Percentiles rank a stretch among this genome's conserved stretches.
These are phyloP conservation scores for Musca vetustissima DNA, from an alignment of 1,140 invertebrate genomes.

Conservation along the genomic window DNA sequence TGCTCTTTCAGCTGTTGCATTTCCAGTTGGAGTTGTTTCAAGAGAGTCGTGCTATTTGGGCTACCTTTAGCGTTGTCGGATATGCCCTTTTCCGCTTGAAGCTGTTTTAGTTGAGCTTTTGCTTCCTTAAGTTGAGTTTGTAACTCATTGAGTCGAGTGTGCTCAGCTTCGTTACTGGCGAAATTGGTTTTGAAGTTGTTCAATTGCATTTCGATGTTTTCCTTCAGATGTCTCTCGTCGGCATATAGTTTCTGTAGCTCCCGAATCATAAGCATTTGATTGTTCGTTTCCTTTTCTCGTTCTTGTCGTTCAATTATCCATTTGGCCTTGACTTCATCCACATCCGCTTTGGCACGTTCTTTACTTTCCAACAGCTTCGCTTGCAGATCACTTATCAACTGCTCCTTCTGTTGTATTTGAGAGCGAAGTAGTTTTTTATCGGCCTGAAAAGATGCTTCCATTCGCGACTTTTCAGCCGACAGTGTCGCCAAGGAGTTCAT, in stretches of 20 bases:
- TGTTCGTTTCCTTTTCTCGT: slow-evolving; percentile 74
- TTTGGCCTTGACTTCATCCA: slow-evolving; percentile 71
- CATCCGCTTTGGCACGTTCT: slow-evolving; percentile 61
- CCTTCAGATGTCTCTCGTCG: slow-evolving; percentile 64
- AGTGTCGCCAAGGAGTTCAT: slow-evolving; percentile 77
- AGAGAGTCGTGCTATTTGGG: slow-evolving; percentile 60
- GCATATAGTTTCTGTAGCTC: slow-evolving; percentile 68
- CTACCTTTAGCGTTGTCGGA: slow-evolving; percentile 35
- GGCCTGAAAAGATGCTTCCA: slow-evolving; percentile 79
- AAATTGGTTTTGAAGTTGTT: slow-evolving; percentile 59
- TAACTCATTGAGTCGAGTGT: slow-evolving; percentile 55
- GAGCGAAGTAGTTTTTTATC: slow-evolving; percentile 74
- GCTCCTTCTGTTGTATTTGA: slow-evolving; percentile 71
- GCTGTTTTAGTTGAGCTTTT: slow-evolving; percentile 64
- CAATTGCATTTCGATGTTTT: slow-evolving; percentile 64
- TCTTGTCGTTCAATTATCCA: slow-evolving; percentile 75
- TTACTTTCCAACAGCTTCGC: slow-evolving; percentile 63
- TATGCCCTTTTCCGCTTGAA: slow-evolving; percentile 51
- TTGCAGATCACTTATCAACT: slow-evolving; percentile 63
- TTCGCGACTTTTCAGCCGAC: slow-evolving; percentile 77
- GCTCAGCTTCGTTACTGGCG: slow-evolving; percentile 45
- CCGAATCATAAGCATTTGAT: slow-evolving; percentile 69
- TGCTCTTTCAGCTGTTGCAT: slow-evolving; percentile 72
- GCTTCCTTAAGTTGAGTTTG: slow-evolving; percentile 67
- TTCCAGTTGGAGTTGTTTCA: slow-evolving; percentile 71